Conservation (phyloP, 1,140 invertebrate genomes). For the Leguminivora glycinivorella region DNA sequence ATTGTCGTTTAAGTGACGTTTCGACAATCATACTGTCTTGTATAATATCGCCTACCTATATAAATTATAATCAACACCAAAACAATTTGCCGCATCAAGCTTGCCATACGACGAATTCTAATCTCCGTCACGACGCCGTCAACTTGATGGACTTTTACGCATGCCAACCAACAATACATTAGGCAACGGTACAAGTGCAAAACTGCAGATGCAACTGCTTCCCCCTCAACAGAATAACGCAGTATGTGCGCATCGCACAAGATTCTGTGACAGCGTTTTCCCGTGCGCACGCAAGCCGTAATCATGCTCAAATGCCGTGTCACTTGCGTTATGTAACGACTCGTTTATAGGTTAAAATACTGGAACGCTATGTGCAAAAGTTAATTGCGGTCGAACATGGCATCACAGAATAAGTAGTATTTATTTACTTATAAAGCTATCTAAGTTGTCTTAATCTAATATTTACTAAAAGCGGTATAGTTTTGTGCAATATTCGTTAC, state of each 20-base stretch:
- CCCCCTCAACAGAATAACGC: neutral
- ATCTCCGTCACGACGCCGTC: neutral
- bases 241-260: neutral
- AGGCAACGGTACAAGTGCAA: neutral
- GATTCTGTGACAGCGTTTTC: neutral
- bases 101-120: neutral
- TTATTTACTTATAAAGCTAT: neutral
- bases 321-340: neutral
- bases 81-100: neutral
- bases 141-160: neutral
- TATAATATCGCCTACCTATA: neutral
- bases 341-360: constrained; percentile 15
- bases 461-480: too few species aligned
- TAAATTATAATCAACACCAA: neutral
- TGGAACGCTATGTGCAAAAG: constrained; percentile 6
- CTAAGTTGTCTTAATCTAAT: neutral
- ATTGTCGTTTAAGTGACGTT: too few species aligned
- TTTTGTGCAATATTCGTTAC: too few species aligned
- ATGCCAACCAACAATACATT: neutral
- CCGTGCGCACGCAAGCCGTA: neutral
- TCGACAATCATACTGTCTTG: too few species aligned
- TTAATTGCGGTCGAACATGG: neutral
- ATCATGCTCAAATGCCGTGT: constrained; percentile 12
- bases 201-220: neutral
- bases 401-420: neutral